Evolutionary conservation across 1,140 invertebrate genomes (phyloP).

Genomic region (Saccostrea echinata): DNA sequence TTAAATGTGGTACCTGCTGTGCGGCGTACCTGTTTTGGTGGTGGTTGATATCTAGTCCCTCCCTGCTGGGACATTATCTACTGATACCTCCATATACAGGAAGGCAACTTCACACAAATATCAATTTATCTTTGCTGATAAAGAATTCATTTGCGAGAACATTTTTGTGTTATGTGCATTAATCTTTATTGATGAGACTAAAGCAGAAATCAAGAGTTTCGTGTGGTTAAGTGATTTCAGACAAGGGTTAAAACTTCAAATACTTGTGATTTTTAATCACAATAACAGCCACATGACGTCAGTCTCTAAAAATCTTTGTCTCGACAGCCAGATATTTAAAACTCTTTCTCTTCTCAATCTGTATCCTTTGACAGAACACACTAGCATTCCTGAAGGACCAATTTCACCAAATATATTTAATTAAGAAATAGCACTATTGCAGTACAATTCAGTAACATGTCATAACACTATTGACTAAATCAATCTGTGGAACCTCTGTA

Average conservation of each 20-base stretch:
- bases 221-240: not conserved
- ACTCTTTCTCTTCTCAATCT: not conserved
- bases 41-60: not conserved
- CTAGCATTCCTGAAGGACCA: slow-evolving; percentile 5
- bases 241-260: not conserved
- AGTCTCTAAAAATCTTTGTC: not conserved
- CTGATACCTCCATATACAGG: not conserved
- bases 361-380: not conserved
- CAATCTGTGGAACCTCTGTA: not conserved
- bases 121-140: slow-evolving; percentile 29
- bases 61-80: not conserved
- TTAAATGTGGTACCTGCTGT: not conserved
- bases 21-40: not conserved
- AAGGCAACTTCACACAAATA: not conserved
- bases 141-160: not conserved
- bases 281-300: slow-evolving; percentile 16
- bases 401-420: slow-evolving; percentile 15
- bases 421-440: slow-evolving; percentile 15
- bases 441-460: not conserved
- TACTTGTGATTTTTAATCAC: slow-evolving; percentile 11
- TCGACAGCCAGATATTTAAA: not conserved
- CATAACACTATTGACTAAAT: not conserved
- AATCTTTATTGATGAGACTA: slow-evolving; percentile 1
- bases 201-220: slow-evolving; percentile 7
- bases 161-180: not conserved